Evolutionary conservation across 2,888 invertebrate genomes (phyloP).

Genomic region (Platerodrilus igneus): DNA sequence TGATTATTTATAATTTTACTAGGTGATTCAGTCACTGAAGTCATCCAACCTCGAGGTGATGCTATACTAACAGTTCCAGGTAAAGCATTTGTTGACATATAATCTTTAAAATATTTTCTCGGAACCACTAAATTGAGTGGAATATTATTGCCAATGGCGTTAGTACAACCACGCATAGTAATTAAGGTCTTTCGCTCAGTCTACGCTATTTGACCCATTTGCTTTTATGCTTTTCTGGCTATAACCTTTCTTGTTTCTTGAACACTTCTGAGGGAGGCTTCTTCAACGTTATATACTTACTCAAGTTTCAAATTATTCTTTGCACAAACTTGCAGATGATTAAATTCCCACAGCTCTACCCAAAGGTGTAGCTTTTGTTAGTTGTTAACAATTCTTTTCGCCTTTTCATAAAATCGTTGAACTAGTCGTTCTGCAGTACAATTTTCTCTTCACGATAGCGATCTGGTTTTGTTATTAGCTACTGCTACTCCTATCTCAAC

Average conservation of each 20-base stretch:
- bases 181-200: conserved; percentile 7
- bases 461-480: neutral
- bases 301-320: neutral
- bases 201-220: too few relatives aligned
- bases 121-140: conserved; percentile 3
- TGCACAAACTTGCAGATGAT: neutral
- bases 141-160: conserved; percentile 7
- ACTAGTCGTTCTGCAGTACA: neutral
- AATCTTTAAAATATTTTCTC: neutral
- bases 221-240: too few relatives aligned
- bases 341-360: too few relatives aligned
- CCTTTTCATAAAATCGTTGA: neutral
- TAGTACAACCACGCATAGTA: conserved; percentile 4
- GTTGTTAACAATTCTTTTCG: too few relatives aligned
- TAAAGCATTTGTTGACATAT: conserved; percentile 19
- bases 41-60: conserved; percentile 31
- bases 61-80: conserved; percentile 28
- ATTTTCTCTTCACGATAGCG: conserved; percentile 3
- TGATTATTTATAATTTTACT: conserved; percentile 10
- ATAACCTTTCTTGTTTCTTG: too few relatives aligned
- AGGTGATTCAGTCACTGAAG: conserved; percentile 20
- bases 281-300: too few relatives aligned
- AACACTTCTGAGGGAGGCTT: too few relatives aligned
- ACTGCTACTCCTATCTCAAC: too few relatives aligned
- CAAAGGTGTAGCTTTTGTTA: too few relatives aligned